Base-by-base conservation (phyloP, 2,113 vertebrate species). In the Mesitornis unicolor region DNA sequence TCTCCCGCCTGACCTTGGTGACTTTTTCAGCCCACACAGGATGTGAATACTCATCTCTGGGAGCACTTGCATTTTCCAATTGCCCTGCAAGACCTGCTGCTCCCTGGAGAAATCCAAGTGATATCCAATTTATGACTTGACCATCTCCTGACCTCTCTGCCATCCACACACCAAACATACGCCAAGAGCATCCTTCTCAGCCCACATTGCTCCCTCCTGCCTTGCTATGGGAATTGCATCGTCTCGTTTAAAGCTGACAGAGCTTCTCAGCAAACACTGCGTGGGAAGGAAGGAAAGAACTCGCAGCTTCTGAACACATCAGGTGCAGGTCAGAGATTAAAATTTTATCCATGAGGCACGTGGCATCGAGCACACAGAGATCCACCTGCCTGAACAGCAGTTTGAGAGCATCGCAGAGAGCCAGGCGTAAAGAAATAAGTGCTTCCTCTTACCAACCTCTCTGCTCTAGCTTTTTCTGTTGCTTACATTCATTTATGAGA, bases 281-380 rank as follows among this genome's bases (percentile, higher is more conserved):
- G 22, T 88, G 65, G 88, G 68, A 94, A 77, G 91, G n/a, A 88
- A 96, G 57, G 56, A 88, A 96, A 53, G 56, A 89, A 73, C 48
- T 53, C 3, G 0, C 19, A 84, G 65, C 36, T 45, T 93, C 60
- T 53, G 73, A 93, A 90, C 33, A 31, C 29, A 54, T 22, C 43
- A 74, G 73, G 56, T 87, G 40, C 83, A 84, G 69, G 92, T 75
- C 92, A 96, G 76, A 84, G 85, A 90, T 89, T 84, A 94, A 96
- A 91, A 84, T 89, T n/a, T n/a, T n/a, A 93, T 60, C 88, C 68
- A 74, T 28, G 74, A 92, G n/a, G 56, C 84, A 92, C 2, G 1
- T 81, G 80, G 80, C 69, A 75, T 45, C 31, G 82, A 86, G 56
- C 22, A 67, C 59, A 70, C 28, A 29, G 47, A 80, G 64, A 88